Evolutionary conservation across 1,140 invertebrate genomes (phyloP).

Genomic region (Sminthurinus signatus): DNA sequence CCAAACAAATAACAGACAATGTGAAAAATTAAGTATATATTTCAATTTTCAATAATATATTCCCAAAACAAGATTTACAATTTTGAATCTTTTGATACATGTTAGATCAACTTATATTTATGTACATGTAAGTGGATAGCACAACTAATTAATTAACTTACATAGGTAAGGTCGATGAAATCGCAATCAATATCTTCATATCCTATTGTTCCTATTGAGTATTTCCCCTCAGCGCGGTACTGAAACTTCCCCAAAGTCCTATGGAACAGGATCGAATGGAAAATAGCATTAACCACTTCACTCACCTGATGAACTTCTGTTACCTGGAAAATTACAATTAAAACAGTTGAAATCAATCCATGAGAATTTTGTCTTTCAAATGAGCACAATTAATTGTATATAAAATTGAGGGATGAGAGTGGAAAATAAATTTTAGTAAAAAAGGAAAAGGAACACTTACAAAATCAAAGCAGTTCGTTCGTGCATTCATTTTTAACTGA

Average conservation of each 20-base stretch:
- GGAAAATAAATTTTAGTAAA: conserved; percentile 3
- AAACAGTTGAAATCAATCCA: too few relatives aligned
- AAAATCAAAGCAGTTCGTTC: conserved; percentile 79
- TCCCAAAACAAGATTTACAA: too few relatives aligned
- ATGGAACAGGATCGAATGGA: conserved; percentile 92
- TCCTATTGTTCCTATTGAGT: conserved; percentile 88
- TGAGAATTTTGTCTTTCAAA: conserved; percentile 11
- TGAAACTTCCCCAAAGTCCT: conserved; percentile 90
- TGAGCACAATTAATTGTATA: conserved; percentile 24
- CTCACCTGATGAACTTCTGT: conserved; percentile 90
- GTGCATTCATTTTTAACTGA: conserved; percentile 67
- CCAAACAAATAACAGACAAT: too few relatives aligned
- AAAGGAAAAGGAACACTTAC: conserved; percentile 43
- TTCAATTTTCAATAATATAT: too few relatives aligned
- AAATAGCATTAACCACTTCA: conserved; percentile 87
- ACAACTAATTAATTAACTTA: conserved; percentile 46
- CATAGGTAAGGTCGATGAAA: conserved; percentile 95
- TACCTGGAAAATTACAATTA: conserved; percentile 52
- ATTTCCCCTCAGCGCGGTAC: conserved; percentile 86
- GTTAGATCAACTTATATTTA: too few relatives aligned
- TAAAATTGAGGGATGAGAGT: conserved; percentile 10
- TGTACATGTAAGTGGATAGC: too few relatives aligned
- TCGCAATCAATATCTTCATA: conserved; percentile 95
- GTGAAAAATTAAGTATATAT: conserved; percentile 2
- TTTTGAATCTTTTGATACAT: too few relatives aligned